Evolutionary conservation across 2,888 invertebrate genomes (phyloP).

Genomic region (Osmoderma eremita): DNA sequence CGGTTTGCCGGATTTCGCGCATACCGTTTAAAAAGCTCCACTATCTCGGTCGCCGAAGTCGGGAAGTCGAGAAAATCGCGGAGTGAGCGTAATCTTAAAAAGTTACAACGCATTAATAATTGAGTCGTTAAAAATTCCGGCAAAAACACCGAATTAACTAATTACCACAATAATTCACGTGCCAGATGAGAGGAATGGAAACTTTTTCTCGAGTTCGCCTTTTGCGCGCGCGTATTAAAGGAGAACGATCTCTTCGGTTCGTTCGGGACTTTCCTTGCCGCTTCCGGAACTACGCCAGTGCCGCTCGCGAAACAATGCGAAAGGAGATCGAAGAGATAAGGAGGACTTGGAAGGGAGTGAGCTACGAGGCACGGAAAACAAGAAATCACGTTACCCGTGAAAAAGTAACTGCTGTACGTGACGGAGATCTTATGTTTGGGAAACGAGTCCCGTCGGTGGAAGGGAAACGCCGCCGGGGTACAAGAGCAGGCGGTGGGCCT

Average conservation of each 20-base stretch:
- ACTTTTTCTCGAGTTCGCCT: conserved; percentile 22
- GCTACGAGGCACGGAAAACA: conserved; percentile 39
- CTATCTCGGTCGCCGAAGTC: not conserved
- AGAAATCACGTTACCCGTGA: conserved; percentile 43
- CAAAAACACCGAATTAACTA: conserved; percentile 33
- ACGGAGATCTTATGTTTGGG: conserved; percentile 38
- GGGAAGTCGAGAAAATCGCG: conserved; percentile 4
- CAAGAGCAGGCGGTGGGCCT: conserved; percentile 11
- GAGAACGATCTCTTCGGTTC: conserved; percentile 27
- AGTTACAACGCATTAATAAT: conserved; percentile 34
- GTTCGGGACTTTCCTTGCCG: not conserved
- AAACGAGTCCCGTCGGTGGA: conserved; percentile 35
- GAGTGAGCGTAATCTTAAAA: conserved; percentile 12
- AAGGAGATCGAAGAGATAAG: conserved; percentile 28
- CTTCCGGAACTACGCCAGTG: conserved; percentile 19
- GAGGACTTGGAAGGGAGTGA: conserved; percentile 17
- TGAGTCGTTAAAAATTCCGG: conserved; percentile 31
- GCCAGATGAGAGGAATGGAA: conserved; percentile 37
- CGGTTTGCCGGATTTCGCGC: not conserved
- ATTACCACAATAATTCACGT: conserved; percentile 30
- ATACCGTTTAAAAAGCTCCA: not conserved
- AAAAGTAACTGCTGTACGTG: conserved; percentile 43
- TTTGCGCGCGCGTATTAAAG: conserved; percentile 23
- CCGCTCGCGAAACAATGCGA: conserved; percentile 3
- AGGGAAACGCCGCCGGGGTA: conserved; percentile 11